These are phyloP conservation scores for Trachurus trachurus DNA, from an alignment of 2,797 vertebrate species.

Conservation along the genomic window DNA sequence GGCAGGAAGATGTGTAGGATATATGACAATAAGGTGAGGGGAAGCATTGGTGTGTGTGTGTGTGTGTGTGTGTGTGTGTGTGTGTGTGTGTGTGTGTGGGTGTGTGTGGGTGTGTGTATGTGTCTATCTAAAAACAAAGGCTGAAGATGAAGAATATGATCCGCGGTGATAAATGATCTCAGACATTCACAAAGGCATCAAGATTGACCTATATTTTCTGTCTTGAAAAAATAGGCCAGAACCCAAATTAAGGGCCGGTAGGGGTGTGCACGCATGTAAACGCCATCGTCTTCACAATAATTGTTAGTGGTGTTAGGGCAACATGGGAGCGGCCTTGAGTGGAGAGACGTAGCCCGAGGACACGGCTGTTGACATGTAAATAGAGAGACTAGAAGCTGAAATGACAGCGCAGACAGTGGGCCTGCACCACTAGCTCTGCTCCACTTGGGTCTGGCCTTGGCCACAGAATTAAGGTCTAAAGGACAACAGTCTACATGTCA, in stretches of 20 bases:
- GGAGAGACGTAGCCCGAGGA: slow-evolving; percentile 74
- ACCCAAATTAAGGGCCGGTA: slow-evolving; percentile 81
- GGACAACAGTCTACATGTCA: slow-evolving; percentile 72
- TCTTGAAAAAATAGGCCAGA: slow-evolving; percentile 82
- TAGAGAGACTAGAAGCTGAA: slow-evolving; percentile 66
- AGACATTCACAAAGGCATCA: slow-evolving; percentile 77
- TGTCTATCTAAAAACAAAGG: slow-evolving; percentile 74
- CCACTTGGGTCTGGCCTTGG: slow-evolving; percentile 67
- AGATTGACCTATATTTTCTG: slow-evolving; percentile 84
- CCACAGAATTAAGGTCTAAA: slow-evolving; percentile 68
- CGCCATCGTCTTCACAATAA: slow-evolving; percentile 76
- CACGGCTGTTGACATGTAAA: slow-evolving; percentile 78
- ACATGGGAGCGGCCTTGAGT: slow-evolving; percentile 55
- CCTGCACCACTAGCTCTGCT: slow-evolving; percentile 55
- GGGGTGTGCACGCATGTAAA: slow-evolving; percentile 68
- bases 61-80: neutral
- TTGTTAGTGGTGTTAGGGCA: slow-evolving; percentile 66
- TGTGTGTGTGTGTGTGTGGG: neutral
- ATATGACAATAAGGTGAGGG: neutral
- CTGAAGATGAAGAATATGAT: slow-evolving; percentile 73
- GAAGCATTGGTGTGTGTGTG: neutral
- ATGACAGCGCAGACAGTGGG: slow-evolving; percentile 79
- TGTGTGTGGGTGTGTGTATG: too few relatives aligned
- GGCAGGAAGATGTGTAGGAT: neutral
- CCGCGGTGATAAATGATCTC: slow-evolving; percentile 78